Evolutionary conservation across 1,140 invertebrate species (phyloP).

Genomic region (Prorops nasuta): DNA sequence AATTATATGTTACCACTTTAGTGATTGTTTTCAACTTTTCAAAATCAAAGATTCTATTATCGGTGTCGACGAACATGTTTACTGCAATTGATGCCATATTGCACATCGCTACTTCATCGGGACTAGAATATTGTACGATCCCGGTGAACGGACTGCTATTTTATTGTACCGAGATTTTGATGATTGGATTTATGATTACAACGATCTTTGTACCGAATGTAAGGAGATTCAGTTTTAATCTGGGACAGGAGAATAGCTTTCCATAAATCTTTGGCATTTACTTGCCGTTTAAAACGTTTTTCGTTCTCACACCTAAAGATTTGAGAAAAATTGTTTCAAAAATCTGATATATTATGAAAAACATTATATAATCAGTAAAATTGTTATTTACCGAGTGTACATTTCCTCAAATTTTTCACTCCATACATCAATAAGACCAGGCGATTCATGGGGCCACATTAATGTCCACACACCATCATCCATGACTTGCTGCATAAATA

Average conservation of each 20-base stretch:
- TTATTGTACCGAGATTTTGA: slow-evolving; percentile 97
- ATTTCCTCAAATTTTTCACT: slow-evolving; percentile 92
- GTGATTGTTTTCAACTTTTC: slow-evolving; percentile 83
- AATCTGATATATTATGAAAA: neutral
- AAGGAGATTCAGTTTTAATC: slow-evolving; percentile 97
- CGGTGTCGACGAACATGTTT: slow-evolving; percentile 87
- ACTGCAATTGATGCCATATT: slow-evolving; percentile 98
- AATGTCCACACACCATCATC: slow-evolving; percentile 86
- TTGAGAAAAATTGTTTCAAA: neutral
- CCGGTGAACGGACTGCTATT: slow-evolving; percentile 98
- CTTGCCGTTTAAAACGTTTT: slow-evolving; percentile 70
- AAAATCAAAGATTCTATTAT: slow-evolving; percentile 83
- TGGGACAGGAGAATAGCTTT: slow-evolving; percentile 93
- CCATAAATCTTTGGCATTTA: slow-evolving; percentile 90
- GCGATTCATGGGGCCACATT: slow-evolving; percentile 95
- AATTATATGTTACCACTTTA: slow-evolving; percentile 86
- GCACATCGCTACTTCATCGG: slow-evolving; percentile 96
- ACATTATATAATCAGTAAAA: neutral
- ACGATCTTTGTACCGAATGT: slow-evolving; percentile 97
- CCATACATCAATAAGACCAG: slow-evolving; percentile 88
- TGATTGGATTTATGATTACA: slow-evolving; percentile 98
- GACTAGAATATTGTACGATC: slow-evolving; percentile 90
- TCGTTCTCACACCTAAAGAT: slow-evolving; percentile 79
- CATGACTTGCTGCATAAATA: slow-evolving; percentile 97
- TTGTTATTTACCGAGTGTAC: slow-evolving; percentile 67